phyloP scores from a whole-genome alignment of 2,797 vertebrate species.

The Pachyuromys duprasi region DNA sequence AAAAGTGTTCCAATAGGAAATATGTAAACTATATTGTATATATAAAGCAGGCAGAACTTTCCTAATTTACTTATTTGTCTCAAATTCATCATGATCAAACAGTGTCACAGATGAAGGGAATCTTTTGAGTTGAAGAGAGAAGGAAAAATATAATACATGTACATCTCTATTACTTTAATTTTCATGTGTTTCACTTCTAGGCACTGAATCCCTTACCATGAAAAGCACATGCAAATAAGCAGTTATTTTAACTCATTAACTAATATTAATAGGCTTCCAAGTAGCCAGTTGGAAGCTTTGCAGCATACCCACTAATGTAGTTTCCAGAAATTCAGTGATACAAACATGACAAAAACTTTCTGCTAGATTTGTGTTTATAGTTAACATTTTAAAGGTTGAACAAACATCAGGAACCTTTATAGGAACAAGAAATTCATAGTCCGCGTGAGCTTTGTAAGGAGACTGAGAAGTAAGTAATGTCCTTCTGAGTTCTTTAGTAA shows the following conservation, averaged over 20 bases:
- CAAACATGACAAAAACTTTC: constrained; percentile 32
- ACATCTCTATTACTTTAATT: neutral
- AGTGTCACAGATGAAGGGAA: neutral
- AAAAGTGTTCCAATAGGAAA: neutral
- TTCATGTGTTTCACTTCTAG: neutral
- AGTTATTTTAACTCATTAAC: neutral
- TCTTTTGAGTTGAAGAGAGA: neutral
- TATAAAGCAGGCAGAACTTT: neutral
- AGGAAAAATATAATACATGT: neutral
- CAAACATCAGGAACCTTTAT: constrained; percentile 16
- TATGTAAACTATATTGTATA: neutral
- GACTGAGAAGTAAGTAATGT: constrained; percentile 32
- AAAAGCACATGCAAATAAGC: constrained; percentile 8
- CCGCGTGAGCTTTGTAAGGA: neutral
- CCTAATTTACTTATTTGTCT: neutral
- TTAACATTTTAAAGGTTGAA: constrained; percentile 48
- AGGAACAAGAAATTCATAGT: constrained; percentile 27
- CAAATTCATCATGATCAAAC: constrained; percentile 14
- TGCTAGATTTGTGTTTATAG: constrained; percentile 18
- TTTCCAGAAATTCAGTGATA: constrained; percentile 22
- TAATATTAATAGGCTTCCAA: neutral
- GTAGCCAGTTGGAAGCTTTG: constrained; percentile 11
- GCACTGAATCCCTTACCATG: constrained; percentile 1
- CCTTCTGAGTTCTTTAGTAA: neutral
- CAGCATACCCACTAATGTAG: neutral